Evolutionary conservation across 1,140 invertebrate genomes (phyloP).

Genomic region (Papilio aristodemus): DNA sequence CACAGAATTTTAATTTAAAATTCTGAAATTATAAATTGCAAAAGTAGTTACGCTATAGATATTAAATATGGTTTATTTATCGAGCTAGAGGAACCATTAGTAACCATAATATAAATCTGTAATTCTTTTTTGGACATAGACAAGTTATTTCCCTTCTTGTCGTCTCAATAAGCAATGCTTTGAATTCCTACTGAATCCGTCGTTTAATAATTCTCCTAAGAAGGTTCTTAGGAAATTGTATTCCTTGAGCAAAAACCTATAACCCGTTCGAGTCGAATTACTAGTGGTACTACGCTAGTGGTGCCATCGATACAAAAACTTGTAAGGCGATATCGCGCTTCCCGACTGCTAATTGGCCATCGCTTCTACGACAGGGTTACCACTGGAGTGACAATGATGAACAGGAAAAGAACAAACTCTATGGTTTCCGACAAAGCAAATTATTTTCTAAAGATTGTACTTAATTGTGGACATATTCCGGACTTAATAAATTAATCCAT

Average conservation of each 20-base stretch:
- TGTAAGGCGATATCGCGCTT: slow-evolving; percentile 58
- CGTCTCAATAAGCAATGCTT: background rate
- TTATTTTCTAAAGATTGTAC: too few species aligned
- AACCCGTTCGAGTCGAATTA: slow-evolving; percentile 20
- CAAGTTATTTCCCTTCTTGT: too few species aligned
- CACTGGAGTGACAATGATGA: slow-evolving; percentile 42
- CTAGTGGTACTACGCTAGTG: background rate
- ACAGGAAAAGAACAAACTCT: background rate
- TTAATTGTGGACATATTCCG: too few species aligned
- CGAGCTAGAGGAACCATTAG: too few species aligned
- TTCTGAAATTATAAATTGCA: background rate
- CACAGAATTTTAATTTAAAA: background rate
- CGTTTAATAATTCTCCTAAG: background rate
- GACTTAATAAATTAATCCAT: too few species aligned
- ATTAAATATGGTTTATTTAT: too few species aligned
- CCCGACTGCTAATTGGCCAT: slow-evolving; percentile 64
- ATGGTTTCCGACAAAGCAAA: too few species aligned
- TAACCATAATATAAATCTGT: too few species aligned
- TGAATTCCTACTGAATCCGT: background rate
- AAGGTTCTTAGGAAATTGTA: background rate
- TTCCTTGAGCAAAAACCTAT: background rate
- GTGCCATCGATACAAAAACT: slow-evolving; percentile 57
- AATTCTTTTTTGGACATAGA: too few species aligned
- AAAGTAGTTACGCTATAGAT: too few species aligned
- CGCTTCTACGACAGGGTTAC: slow-evolving; percentile 57